Conservation (phyloP, 2,113 vertebrate species). For the Chitala chitala region DNA sequence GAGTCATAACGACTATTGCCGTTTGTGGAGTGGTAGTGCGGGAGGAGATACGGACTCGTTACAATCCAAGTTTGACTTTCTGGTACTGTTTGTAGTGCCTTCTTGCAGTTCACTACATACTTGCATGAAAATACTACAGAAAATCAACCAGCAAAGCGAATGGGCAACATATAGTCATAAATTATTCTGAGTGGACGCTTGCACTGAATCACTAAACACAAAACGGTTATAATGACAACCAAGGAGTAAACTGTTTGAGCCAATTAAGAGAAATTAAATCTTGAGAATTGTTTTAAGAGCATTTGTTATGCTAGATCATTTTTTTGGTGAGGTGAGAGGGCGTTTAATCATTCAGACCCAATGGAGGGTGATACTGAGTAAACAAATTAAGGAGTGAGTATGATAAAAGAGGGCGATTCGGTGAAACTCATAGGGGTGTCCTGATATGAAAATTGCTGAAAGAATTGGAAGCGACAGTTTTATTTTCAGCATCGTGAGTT, state of each 20-base stretch:
- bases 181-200: too few relatives aligned
- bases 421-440: conserved; percentile 5
- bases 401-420: neutral
- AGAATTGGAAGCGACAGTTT: conserved; percentile 1
- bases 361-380: neutral
- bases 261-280: conserved; percentile 22
- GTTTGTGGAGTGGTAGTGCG: too few relatives aligned
- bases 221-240: neutral
- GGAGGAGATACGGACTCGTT: too few relatives aligned
- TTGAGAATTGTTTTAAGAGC: neutral
- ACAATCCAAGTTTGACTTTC: too few relatives aligned
- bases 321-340: neutral
- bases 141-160: too few relatives aligned
- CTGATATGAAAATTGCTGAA: neutral
- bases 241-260: conserved; percentile 26
- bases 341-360: neutral
- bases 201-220: neutral
- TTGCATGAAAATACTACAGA: neutral
- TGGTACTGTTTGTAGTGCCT: conserved; percentile 2
- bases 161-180: too few relatives aligned
- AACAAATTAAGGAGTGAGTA: conserved; percentile 14
- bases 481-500: conserved; percentile 10
- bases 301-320: neutral
- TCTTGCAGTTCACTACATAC: too few relatives aligned
- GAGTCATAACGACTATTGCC: too few relatives aligned